These are phyloP conservation scores for Goniozus legneri DNA, from an alignment of 1,140 invertebrate genomes.

Conservation along the genomic window DNA sequence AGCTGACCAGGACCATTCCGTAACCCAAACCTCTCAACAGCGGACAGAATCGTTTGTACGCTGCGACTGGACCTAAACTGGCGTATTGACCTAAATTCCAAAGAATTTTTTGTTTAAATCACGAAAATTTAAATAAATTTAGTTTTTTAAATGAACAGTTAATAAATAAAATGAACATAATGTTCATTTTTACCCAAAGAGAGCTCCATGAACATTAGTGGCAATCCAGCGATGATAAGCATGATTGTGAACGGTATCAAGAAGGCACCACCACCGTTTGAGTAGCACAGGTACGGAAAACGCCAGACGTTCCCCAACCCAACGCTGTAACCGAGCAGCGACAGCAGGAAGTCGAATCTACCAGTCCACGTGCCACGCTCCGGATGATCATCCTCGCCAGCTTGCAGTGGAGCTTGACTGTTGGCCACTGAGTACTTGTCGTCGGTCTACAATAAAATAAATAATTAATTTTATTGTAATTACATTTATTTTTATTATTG, in stretches of 20 bases:
- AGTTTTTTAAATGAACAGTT: too few relatives aligned
- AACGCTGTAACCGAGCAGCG: constrained; percentile 80
- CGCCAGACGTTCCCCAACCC: constrained; percentile 85
- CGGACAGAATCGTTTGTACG: constrained; percentile 68
- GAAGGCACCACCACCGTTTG: constrained; percentile 78
- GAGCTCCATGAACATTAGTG: constrained; percentile 86
- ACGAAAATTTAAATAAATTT: background rate
- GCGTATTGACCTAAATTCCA: constrained; percentile 64
- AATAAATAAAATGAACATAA: too few relatives aligned
- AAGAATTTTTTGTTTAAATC: background rate
- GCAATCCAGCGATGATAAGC: constrained; percentile 79
- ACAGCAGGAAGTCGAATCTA: constrained; percentile 78
- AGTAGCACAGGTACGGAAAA: constrained; percentile 76
- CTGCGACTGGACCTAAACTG: constrained; percentile 68
- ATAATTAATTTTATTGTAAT: background rate
- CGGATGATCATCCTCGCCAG: constrained; percentile 52
- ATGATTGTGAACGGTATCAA: constrained; percentile 81
- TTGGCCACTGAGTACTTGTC: constrained; percentile 57
- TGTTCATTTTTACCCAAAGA: constrained; percentile 56
- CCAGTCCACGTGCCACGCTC: constrained; percentile 76
- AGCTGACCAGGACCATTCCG: constrained; percentile 80
- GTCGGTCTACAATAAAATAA: constrained; percentile 37
- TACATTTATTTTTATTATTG: background rate
- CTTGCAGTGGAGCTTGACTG: constrained; percentile 52
- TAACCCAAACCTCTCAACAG: constrained; percentile 72